phyloP scores from a whole-genome alignment of 1,140 invertebrate genomes.

The Tetragonula clypearis region DNA sequence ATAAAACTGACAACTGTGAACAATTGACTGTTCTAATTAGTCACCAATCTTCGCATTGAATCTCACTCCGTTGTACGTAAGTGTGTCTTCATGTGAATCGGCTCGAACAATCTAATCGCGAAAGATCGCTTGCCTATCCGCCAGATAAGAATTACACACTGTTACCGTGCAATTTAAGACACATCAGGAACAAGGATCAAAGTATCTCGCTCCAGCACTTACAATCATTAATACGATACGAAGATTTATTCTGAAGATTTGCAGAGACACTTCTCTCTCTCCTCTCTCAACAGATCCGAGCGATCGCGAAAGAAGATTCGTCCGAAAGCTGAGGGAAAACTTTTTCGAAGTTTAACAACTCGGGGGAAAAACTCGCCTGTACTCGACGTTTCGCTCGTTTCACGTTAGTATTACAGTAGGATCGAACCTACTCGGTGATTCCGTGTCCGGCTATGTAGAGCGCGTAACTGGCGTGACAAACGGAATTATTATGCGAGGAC shows the following conservation, averaged over 20 bases:
- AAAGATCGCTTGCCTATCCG: not conserved
- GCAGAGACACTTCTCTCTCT: no score
- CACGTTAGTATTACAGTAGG: not conserved
- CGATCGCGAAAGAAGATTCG: no score
- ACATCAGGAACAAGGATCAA: not conserved
- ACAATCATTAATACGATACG: no score
- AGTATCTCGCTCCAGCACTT: not conserved
- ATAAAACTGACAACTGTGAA: not conserved
- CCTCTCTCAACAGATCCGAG: no score
- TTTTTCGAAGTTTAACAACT: no score
- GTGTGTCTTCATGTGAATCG: not conserved
- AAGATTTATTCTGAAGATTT: no score
- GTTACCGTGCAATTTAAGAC: conserved; percentile 10
- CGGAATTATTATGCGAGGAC: conserved; percentile 74
- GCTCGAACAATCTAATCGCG: not conserved
- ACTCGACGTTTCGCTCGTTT: conserved; percentile 7
- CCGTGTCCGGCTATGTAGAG: conserved; percentile 68
- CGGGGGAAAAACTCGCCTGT: no score
- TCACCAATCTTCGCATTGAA: conserved; percentile 8
- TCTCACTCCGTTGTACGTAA: not conserved
- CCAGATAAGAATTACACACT: conserved; percentile 12
- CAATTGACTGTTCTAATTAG: not conserved
- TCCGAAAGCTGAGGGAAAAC: not conserved
- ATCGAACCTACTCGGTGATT: not conserved
- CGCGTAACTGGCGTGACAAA: conserved; percentile 75